Base-by-base conservation (phyloP, 2,113 vertebrate species). In the Chroicocephalus ridibundus region DNA sequence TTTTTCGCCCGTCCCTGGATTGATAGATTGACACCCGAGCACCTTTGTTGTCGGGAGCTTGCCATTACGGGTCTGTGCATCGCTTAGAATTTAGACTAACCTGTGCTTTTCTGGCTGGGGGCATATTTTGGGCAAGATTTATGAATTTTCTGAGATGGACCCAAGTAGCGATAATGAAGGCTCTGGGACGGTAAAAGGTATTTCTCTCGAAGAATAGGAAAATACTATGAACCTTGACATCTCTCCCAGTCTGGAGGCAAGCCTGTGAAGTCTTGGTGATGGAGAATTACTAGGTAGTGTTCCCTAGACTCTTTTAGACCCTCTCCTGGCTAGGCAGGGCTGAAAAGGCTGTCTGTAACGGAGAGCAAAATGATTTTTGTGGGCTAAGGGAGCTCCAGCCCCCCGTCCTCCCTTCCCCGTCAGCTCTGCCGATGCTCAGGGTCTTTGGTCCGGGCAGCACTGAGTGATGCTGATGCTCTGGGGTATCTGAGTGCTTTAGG, bases 11-110 rank as follows among this genome's bases (percentile, higher is more conserved):
- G 95, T 82, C 82, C 80, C 13, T 40, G 71, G 85, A 71, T 66
- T 90, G 95, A 95, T 51, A 71, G 97, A 86, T 95, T 95, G 96
- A 88, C 88, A 81, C 49, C 66, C 6, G 7, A 85, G 68, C 46
- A 42, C 95, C 57, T 97, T 95, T 94, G 77, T 84, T 86, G 57
- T 93, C 14, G 15, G 75, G 15, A 94, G 55, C 85, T 96, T 92
- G 90, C 95, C 79, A 93, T 95, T 92, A 94, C 76, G 26, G 71
- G 58, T 80, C 93, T 70, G 70, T 86, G 36, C 49, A 6, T 70
- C 69, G 87, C 83, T 97, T 77, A 46, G 64, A 84, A 91, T 97
- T 95, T 54, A 81, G 91, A 61, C 88, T 44, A 71, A 76, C n/a
- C 29, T 55, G 15, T 15, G 49, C 61, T 89, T 93, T 87, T 88